Conservation (phyloP, 2,888 invertebrate genomes). For the Prenolepis imparis region DNA sequence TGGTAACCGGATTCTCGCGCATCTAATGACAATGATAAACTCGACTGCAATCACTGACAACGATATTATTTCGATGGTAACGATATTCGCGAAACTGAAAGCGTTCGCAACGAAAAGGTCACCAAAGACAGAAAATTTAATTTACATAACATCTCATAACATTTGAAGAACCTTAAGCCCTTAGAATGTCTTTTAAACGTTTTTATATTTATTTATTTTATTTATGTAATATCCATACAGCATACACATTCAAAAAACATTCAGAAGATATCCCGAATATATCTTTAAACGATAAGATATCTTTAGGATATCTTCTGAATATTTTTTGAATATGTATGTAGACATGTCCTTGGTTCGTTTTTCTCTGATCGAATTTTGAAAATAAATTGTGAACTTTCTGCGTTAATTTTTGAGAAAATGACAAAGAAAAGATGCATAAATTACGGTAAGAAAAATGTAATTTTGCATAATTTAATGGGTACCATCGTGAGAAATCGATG, state of each 20-base stretch:
- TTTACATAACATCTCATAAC: too few relatives aligned
- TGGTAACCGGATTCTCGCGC: slow-evolving; percentile 49
- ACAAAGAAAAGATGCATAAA: neutral
- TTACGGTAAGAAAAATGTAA: neutral
- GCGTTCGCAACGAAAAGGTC: neutral
- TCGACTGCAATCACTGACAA: neutral
- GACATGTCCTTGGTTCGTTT: neutral
- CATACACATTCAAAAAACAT: too few relatives aligned
- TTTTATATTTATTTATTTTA: too few relatives aligned
- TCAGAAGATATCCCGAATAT: too few relatives aligned
- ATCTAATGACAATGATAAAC: slow-evolving; percentile 49
- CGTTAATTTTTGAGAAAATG: neutral
- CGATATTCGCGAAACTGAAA: neutral
- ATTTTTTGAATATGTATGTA: too few relatives aligned
- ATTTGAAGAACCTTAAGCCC: neutral
- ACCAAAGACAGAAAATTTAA: neutral
- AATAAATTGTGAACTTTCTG: neutral
- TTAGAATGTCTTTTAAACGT: neutral
- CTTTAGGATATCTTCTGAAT: too few relatives aligned
- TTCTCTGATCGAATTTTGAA: neutral
- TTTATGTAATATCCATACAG: too few relatives aligned
- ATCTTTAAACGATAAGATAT: too few relatives aligned
- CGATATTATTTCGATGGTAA: neutral
- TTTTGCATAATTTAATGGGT: neutral
- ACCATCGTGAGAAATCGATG: neutral